These are phyloP conservation scores for Stylophora pistillata DNA, from an alignment of 64 coral and sea anemone genomes.

Conservation along the genomic window DNA sequence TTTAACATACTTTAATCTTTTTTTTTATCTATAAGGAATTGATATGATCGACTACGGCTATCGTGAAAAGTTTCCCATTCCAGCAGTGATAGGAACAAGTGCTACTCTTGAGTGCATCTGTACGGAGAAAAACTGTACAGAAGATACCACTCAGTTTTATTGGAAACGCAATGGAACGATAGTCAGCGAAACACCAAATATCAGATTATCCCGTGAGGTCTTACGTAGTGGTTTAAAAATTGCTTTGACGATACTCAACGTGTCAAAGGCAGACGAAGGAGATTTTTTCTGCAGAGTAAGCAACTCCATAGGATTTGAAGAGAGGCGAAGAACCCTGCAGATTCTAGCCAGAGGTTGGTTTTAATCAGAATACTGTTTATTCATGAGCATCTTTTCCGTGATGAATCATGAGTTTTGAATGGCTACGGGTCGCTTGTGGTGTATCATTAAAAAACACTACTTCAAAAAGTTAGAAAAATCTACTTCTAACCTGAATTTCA, in stretches of 20 bases:
- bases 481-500: no score
- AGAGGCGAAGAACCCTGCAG: background rate
- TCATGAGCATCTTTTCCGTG: background rate
- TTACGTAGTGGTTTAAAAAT: background rate
- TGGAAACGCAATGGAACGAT: background rate
- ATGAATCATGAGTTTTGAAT: no score
- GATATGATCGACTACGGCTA: background rate
- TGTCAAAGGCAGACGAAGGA: background rate
- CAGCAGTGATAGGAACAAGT: background rate
- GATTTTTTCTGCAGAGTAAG: background rate
- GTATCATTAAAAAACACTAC: no score
- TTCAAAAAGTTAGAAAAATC: no score
- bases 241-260: background rate
- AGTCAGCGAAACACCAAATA: background rate
- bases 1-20: background rate
- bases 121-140: background rate
- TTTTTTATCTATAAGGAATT: background rate
- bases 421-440: no score
- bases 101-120: constrained; percentile 2
- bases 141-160: background rate
- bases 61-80: background rate
- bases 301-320: constrained; percentile 10
- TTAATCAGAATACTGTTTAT: background rate
- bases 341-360: constrained; percentile 5
- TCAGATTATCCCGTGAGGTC: background rate